phyloP scores from a whole-genome alignment of 2,797 vertebrate species.

The Podarcis siculus region DNA sequence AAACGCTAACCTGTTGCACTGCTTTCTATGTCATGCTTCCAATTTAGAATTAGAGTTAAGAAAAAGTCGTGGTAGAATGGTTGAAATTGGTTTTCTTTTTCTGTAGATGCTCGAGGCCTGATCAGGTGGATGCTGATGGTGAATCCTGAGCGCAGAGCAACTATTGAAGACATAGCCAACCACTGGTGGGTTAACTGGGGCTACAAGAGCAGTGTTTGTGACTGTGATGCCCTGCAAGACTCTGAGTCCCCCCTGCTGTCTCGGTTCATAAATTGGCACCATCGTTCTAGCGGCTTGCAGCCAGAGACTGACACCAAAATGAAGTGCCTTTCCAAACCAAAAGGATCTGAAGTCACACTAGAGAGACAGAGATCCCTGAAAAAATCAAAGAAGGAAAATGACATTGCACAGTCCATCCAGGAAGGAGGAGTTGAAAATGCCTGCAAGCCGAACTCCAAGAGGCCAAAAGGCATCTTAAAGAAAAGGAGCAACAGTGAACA shows the following conservation, averaged over 20 bases:
- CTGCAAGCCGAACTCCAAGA: slow-evolving; percentile 89
- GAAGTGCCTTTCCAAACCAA: slow-evolving; percentile 82
- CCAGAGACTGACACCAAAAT: slow-evolving; percentile 83
- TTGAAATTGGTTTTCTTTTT: slow-evolving; percentile 28
- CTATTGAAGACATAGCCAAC: slow-evolving; percentile 97
- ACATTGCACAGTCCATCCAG: slow-evolving; percentile 83
- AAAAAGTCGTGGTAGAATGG: background rate
- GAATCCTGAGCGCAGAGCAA: slow-evolving; percentile 95
- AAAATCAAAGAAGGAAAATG: slow-evolving; percentile 96
- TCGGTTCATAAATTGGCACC: slow-evolving; percentile 97
- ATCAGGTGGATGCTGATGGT: slow-evolving; percentile 99
- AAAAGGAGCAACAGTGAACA: slow-evolving; percentile 91
- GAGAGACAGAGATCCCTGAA: slow-evolving; percentile 90
- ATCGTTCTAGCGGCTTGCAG: slow-evolving; percentile 86
- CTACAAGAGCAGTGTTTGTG: slow-evolving; percentile 96
- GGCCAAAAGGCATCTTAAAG: slow-evolving; percentile 97
- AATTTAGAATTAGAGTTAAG: slow-evolving; percentile 34
- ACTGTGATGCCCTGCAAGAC: slow-evolving; percentile 90
- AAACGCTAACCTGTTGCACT: background rate
- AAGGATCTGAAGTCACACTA: slow-evolving; percentile 74
- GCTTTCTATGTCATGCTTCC: background rate
- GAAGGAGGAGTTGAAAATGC: slow-evolving; percentile 78
- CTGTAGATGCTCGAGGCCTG: slow-evolving; percentile 92
- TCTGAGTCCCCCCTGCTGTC: slow-evolving; percentile 92
- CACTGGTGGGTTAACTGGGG: slow-evolving; percentile 99